Evolutionary conservation across 2,888 invertebrate genomes (phyloP).

Genomic region (Diarsia brunnea): DNA sequence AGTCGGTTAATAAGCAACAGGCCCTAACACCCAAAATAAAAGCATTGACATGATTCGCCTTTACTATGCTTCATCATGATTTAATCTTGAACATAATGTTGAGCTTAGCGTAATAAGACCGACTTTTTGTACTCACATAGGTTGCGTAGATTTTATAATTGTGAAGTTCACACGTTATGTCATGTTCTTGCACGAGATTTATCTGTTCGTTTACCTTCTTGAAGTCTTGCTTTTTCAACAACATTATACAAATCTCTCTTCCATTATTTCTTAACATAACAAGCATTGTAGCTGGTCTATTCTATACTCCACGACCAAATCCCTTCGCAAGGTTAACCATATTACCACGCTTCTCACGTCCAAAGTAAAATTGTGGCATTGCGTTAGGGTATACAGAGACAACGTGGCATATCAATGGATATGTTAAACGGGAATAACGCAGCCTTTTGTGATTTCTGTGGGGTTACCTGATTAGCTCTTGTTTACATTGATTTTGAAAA

Average conservation of each 20-base stretch:
- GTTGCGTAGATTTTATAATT: neutral
- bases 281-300: conserved; percentile 2
- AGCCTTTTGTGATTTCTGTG: conserved; percentile 21
- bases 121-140: neutral
- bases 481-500: conserved; percentile 8
- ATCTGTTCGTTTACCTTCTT: neutral
- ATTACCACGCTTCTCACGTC: conserved; percentile 53
- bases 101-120: neutral
- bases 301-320: conserved; percentile 16
- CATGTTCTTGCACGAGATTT: neutral
- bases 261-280: too few relatives aligned
- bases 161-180: neutral
- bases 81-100: too few relatives aligned
- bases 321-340: conserved; percentile 13
- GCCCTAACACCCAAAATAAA: too few relatives aligned
- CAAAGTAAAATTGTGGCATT: conserved; percentile 33
- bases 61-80: too few relatives aligned
- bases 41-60: too few relatives aligned
- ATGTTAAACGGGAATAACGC: conserved; percentile 16
- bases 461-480: conserved; percentile 17
- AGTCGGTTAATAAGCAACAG: too few relatives aligned
- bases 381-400: conserved; percentile 28
- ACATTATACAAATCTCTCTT: too few relatives aligned
- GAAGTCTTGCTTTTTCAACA: neutral
- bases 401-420: conserved; percentile 42